A percentile compares a stretch with the other conserved stretches of the same genome.
Conservation (phyloP, 2,797 vertebrate genomes). For the Pangasius djambal region DNA sequence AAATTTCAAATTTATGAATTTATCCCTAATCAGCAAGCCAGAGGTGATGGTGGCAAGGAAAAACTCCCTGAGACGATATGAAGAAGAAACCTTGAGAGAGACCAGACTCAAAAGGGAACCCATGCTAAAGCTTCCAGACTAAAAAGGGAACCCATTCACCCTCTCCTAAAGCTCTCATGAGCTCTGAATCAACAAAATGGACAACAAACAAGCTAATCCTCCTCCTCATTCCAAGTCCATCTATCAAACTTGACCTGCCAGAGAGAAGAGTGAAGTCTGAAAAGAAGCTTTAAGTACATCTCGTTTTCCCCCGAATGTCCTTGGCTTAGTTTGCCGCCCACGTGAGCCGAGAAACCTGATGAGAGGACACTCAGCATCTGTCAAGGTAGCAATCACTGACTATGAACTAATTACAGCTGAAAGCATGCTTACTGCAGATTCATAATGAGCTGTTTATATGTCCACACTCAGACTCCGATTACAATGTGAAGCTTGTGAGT, state of each 20-base stretch:
- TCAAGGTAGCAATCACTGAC: constrained; percentile 22
- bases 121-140: too few species aligned
- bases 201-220: constrained; percentile 52
- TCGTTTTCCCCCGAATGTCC: constrained; percentile 23
- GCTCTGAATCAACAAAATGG: constrained; percentile 35
- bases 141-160: not conserved
- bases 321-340: constrained; percentile 21
- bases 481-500: not conserved
- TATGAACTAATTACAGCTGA: constrained; percentile 9
- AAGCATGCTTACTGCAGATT: not conserved
- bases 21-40: too few species aligned
- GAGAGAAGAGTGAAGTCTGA: constrained; percentile 14
- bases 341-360: constrained; percentile 23
- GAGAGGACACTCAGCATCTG: constrained; percentile 21
- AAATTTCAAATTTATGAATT: too few species aligned
- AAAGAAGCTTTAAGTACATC: constrained; percentile 8
- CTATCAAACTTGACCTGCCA: constrained; percentile 22
- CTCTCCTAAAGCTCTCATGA: constrained; percentile 47
- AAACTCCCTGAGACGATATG: too few species aligned
- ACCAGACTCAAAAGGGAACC: too few species aligned
- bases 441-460: not conserved
- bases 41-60: too few species aligned
- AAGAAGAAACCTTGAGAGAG: too few species aligned
- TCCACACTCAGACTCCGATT: not conserved
- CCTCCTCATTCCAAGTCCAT: constrained; percentile 12